Conservation (phyloP, 2,888 invertebrate species). For the Mactromeris polynyma region DNA sequence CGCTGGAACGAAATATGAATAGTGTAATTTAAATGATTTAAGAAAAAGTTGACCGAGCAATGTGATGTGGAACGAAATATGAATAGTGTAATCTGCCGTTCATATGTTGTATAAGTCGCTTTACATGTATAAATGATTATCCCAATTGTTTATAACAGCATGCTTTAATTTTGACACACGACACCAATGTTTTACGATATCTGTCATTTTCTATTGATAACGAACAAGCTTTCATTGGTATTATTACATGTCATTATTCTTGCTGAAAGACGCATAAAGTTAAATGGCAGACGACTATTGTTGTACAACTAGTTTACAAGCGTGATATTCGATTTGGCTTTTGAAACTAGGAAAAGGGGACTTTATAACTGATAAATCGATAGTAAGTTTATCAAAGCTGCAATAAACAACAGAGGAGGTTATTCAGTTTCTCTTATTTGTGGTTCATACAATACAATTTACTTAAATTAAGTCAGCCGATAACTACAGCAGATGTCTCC, state of each 20-base stretch:
- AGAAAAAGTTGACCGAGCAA: too few relatives aligned
- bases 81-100: too few relatives aligned
- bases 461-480: background rate
- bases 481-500: background rate
- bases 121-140: background rate
- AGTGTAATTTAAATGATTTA: too few relatives aligned
- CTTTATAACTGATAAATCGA: conserved; percentile 2
- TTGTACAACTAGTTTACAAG: background rate
- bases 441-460: background rate
- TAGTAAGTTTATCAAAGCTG: background rate
- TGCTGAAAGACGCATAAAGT: background rate
- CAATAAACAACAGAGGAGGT: background rate
- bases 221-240: background rate
- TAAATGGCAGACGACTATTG: background rate
- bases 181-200: background rate
- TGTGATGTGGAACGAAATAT: too few relatives aligned
- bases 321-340: background rate
- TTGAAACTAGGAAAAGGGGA: background rate
- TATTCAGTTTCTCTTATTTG: background rate
- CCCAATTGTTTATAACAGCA: background rate
- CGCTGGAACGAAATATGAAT: too few relatives aligned
- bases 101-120: too few relatives aligned
- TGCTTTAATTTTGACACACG: too few relatives aligned
- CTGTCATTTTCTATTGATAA: background rate
- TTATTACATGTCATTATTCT: background rate